These are phyloP conservation scores for Cepaea nemoralis DNA, from an alignment of 1,140 invertebrate species.

Conservation along the genomic window DNA sequence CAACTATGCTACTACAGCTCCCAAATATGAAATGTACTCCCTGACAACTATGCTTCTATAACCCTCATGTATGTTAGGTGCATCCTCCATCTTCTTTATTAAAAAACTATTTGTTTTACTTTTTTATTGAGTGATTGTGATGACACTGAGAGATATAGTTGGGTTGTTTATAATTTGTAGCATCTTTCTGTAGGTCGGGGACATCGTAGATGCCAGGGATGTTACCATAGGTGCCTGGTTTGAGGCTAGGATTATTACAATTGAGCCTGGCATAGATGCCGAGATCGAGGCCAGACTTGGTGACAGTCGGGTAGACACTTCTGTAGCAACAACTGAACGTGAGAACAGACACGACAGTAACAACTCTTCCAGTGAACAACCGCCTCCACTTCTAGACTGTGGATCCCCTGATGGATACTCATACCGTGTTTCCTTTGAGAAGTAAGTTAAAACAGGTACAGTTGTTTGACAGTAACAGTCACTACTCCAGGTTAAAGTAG, in stretches of 20 bases:
- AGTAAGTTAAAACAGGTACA: constrained; percentile 66
- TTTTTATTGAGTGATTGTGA: no score
- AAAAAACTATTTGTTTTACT: no score
- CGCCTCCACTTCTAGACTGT: constrained; percentile 37
- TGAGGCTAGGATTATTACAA: constrained; percentile 73
- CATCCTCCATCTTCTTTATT: no score
- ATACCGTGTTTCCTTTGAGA: constrained; percentile 70
- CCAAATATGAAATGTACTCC: no score
- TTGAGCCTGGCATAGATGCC: constrained; percentile 46
- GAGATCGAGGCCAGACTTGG: constrained; percentile 23
- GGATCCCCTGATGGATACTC: constrained; percentile 68
- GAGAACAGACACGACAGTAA: neutral
- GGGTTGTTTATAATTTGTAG: no score
- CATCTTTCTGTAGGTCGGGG: constrained; percentile 79
- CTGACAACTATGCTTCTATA: no score
- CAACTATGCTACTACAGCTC: no score
- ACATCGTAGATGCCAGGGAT: constrained; percentile 80
- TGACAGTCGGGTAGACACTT: neutral
- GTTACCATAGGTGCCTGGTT: constrained; percentile 73
- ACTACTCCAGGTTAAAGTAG: no score
- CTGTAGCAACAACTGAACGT: neutral
- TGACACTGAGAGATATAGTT: no score
- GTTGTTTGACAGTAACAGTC: no score
- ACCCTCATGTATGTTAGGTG: no score
- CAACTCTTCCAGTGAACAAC: constrained; percentile 19